Conservation (phyloP, 2,888 invertebrate genomes). For the Pterobdella sp. region DNA sequence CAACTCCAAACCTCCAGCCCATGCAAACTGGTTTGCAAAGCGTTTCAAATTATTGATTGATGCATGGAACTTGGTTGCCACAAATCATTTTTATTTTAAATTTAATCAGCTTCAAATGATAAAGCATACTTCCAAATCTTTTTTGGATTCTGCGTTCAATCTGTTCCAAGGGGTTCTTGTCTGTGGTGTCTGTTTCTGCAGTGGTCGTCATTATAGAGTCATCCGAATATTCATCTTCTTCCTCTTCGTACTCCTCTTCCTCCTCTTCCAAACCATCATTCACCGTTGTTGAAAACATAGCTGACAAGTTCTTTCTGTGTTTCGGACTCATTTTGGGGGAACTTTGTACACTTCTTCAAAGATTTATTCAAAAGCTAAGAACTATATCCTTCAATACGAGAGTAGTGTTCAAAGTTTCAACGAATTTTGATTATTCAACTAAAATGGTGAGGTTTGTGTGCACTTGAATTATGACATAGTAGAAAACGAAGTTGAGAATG, state of each 20-base stretch:
- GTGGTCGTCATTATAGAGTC: slow-evolving; percentile 12
- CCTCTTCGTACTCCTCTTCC: slow-evolving; percentile 23
- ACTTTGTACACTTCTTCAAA: neutral
- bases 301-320: neutral
- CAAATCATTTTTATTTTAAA: no score
- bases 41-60: no score
- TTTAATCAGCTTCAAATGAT: no score
- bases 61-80: no score
- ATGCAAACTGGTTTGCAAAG: no score
- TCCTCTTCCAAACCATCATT: slow-evolving; percentile 5
- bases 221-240: slow-evolving; percentile 12
- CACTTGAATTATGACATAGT: neutral
- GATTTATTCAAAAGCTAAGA: neutral
- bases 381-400: neutral
- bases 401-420: neutral
- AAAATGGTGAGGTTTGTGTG: no score
- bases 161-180: slow-evolving; percentile 19
- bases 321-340: neutral
- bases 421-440: no score
- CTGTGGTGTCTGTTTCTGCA: neutral
- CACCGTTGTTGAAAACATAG: neutral
- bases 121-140: slow-evolving; percentile 25
- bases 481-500: neutral
- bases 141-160: slow-evolving; percentile 10
- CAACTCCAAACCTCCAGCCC: no score